Base-by-base conservation (phyloP, 1,140 invertebrate species). In the Notospermus geniculatus region DNA sequence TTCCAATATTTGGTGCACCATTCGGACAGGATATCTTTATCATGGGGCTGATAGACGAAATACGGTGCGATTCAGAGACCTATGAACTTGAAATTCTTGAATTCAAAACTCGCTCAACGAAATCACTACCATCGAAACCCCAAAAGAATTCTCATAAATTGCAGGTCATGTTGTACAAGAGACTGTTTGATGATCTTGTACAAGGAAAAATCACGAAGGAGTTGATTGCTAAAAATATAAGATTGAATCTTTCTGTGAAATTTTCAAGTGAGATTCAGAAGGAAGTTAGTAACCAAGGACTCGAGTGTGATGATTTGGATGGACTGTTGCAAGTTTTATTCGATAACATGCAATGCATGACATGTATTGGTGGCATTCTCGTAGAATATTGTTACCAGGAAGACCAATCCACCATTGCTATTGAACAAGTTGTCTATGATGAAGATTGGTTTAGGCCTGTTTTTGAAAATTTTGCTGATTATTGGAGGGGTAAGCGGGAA, bases 1-100 rank as follows among this genome's bases (percentile, higher is more conserved):
- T 77, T 15, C 77, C 75, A 2, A 67, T 79, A 46, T 79, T 79
- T 71, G 77, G 77, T 9, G 55, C 63, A 27, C 77, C 74, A 32
- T 77, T 76, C 62, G 63, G 66, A 15, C 64, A 68, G 19, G 71
- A 72, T 30, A 59, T 75, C 19, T 67, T 77, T 32, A 56, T 74
- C n/a, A 70, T 75, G 54, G 77, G 77, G 2, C 59, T 79, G 9
- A 72, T 77, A 41, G 77, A 79, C 58, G 75, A 79, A 55, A 66
- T 79, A 0, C 64, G 65, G 17, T 79, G 75, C 67, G 70, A 79
- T 59, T 68, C 68, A n/a, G 64, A 71, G 13, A 59, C 54, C 4
- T 73, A 71, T 55, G 62, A 61, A 4, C 52, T 76, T 28, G 69
- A 71, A 36, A 56, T 79, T 27, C 57, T 50, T 9, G 77, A 79